Conservation (phyloP, 2,888 invertebrate genomes). For the Mythimna impura region DNA sequence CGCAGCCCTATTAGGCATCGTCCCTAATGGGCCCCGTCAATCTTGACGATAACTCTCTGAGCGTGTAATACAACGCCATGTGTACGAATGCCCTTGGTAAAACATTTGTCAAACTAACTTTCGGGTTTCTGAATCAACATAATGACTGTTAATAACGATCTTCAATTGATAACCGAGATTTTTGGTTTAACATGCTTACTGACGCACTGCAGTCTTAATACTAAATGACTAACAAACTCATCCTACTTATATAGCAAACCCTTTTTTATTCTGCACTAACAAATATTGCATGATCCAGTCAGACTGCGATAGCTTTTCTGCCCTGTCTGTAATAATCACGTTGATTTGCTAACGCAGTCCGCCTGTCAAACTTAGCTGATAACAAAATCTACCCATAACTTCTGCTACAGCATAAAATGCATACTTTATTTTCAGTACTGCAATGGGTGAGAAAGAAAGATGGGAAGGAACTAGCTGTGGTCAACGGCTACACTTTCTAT, state of each 20-base stretch:
- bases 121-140: background rate
- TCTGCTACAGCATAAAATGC: background rate
- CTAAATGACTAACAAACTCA: background rate
- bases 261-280: background rate
- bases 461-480: conserved; percentile 66
- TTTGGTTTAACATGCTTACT: background rate
- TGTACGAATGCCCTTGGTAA: no score
- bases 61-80: no score
- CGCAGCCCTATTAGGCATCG: no score
- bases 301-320: conserved; percentile 4
- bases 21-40: no score
- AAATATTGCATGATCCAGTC: background rate
- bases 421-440: conserved; percentile 42
- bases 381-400: background rate
- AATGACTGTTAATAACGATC: background rate
- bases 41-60: no score
- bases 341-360: background rate
- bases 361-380: background rate
- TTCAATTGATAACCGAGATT: no score
- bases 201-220: background rate
- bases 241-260: background rate
- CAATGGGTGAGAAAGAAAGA: conserved; percentile 53
- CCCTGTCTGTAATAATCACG: background rate
- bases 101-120: background rate
- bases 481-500: conserved; percentile 54